Base-by-base conservation (phyloP, 2,113 vertebrate species). In the Butorides virescens region DNA sequence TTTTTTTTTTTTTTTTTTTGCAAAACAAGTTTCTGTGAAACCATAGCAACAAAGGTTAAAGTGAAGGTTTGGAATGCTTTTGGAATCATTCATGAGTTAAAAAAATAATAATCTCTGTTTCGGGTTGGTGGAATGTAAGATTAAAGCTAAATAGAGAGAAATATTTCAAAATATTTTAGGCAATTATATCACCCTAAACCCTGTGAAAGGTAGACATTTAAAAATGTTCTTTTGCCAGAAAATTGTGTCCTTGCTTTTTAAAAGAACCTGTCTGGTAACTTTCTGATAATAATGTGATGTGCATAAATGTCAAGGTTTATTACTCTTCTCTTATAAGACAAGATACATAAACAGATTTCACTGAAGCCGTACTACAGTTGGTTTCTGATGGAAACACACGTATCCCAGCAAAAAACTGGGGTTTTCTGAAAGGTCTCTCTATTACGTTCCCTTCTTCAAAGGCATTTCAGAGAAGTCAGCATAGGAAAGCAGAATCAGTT, bases 1-100 rank as follows among this genome's bases (percentile, higher is more conserved):
- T 46, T 46, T 65, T 75, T 83, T 81, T 86, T 92, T 46, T 46
- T 46, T 46, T 46, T 65, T 75, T 83, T 83, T 84, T 92, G 7
- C 44, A 67, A 97, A 96, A 94, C 50, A 95, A 84, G 36, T 91
- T 96, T 81, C n/a, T 37, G 13, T 78, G 96, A 91, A 97, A 83
- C 91, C 93, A 93, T 79, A 90, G 91, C 80, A 97, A 95, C 90
- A 76, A 66, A 9, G 1, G 52, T 85, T 86, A 75, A 71, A 93
- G 37, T 81, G 88, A 91, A 95, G 66, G 85, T 95, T 88, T 87
- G 80, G 73, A 96, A 95, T 88, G 71, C 86, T 63, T 49, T 61
- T 82, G 68, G 84, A 92, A 79, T 92, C 84, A 63, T 95, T 94
- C 85, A 78, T 6, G 22, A 91, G 75, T 50, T 77, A 92, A 44